phyloP scores from a whole-genome alignment of 2,113 vertebrate species.

The Crypturellus undulatus region DNA sequence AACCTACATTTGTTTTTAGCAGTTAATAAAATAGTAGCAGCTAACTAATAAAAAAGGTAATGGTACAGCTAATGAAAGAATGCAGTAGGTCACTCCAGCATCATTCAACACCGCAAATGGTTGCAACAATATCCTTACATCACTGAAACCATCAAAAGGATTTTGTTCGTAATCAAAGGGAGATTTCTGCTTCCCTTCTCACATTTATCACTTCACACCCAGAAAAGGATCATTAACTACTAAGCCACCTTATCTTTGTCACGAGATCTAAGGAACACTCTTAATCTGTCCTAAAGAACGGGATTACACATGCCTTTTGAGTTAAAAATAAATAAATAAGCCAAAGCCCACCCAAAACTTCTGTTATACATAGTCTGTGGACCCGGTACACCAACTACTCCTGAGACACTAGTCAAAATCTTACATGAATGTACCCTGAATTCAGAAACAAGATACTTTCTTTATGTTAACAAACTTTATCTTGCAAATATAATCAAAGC shows the following conservation, averaged over 20 bases:
- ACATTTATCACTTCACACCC: neutral
- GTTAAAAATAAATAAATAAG: neutral
- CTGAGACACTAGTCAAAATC: neutral
- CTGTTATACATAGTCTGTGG: neutral
- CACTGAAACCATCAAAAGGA: constrained; percentile 1
- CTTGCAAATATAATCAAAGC: neutral
- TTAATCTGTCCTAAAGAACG: neutral
- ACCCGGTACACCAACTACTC: neutral
- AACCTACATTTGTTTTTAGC: neutral
- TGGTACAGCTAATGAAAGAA: neutral
- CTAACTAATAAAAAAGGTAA: neutral
- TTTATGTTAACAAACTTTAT: neutral
- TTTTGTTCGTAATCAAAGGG: constrained; percentile 1
- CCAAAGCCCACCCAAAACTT: neutral
- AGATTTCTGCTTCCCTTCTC: neutral
- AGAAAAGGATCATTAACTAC: neutral
- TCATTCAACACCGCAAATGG: neutral
- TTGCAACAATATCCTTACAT: neutral
- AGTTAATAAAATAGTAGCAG: neutral
- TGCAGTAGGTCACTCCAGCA: neutral
- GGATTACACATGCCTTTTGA: neutral
- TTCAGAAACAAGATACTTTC: neutral
- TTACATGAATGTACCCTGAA: neutral
- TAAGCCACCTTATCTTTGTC: neutral
- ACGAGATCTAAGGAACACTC: neutral